Evolutionary conservation across 1,140 invertebrate genomes (phyloP).

Genomic region (Frieseomelitta varia): DNA sequence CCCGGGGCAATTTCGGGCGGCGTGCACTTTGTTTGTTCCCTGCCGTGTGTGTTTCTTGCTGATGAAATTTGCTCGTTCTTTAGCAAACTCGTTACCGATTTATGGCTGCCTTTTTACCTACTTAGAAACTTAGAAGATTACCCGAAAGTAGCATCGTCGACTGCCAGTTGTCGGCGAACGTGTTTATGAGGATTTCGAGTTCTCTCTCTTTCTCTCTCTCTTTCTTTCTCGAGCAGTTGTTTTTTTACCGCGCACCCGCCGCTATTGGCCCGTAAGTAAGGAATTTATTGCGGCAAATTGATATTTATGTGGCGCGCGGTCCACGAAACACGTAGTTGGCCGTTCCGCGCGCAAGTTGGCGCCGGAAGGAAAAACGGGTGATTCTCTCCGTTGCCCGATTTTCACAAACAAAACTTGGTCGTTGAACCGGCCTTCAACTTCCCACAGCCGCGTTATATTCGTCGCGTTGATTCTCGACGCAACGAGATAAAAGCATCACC

Average conservation of each 20-base stretch:
- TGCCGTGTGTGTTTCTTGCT: slow-evolving; percentile 10
- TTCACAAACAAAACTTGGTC: not conserved
- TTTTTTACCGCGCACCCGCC: not conserved
- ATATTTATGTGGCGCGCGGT: slow-evolving; percentile 48
- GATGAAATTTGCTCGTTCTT: slow-evolving; percentile 41
- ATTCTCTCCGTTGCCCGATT: not conserved
- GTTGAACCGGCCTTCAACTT: not conserved
- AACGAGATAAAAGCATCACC: not conserved
- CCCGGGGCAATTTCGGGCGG: slow-evolving; percentile 35
- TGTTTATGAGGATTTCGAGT: slow-evolving; percentile 27
- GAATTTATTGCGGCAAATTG: slow-evolving; percentile 60
- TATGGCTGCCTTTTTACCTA: not conserved
- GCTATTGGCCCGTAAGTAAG: slow-evolving; percentile 37
- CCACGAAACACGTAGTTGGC: slow-evolving; percentile 18
- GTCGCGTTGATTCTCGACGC: not conserved
- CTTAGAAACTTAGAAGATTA: not conserved
- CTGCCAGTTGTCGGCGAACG: not conserved
- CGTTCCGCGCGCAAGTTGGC: not conserved
- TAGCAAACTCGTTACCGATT: slow-evolving; percentile 10
- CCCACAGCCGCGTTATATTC: not conserved
- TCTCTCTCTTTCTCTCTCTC: slow-evolving; percentile 21
- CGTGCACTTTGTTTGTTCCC: slow-evolving; percentile 28
- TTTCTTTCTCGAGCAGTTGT: slow-evolving; percentile 33
- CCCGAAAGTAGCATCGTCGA: not conserved
- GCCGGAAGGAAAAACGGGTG: not conserved